These are phyloP conservation scores for Osmerus eperlanus DNA, from an alignment of 2,113 vertebrate genomes.

Conservation along the genomic window DNA sequence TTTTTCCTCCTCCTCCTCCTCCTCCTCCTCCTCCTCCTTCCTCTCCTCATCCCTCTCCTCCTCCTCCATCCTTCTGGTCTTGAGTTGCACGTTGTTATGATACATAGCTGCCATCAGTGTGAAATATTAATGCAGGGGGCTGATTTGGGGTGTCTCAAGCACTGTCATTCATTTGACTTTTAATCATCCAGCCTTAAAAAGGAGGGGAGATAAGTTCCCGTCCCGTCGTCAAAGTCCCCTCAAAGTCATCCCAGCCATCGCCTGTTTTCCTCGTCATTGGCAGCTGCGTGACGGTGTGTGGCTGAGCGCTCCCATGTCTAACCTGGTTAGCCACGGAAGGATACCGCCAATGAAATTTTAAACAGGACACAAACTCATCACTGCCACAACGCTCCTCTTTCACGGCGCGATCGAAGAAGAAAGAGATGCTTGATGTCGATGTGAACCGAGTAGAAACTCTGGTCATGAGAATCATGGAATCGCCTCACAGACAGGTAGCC, in stretches of 20 bases:
- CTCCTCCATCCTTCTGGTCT: constrained; percentile 62
- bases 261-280: constrained; percentile 65
- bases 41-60: constrained; percentile 32
- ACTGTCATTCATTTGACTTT: constrained; percentile 79
- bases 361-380: constrained; percentile 48
- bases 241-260: constrained; percentile 74
- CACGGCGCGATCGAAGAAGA: too few relatives aligned
- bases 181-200: constrained; percentile 76
- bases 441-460: too few relatives aligned
- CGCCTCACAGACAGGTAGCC: too few relatives aligned
- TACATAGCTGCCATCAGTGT: constrained; percentile 77
- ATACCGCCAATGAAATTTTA: constrained; percentile 66
- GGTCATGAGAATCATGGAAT: too few relatives aligned
- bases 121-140: constrained; percentile 78
- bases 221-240: constrained; percentile 74
- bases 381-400: neutral
- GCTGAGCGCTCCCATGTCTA: constrained; percentile 55
- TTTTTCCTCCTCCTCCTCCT: too few relatives aligned
- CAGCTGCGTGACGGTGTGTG: constrained; percentile 64
- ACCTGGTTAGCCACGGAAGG: constrained; percentile 60
- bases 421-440: too few relatives aligned
- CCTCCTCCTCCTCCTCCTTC: too few relatives aligned
- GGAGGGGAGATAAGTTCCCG: constrained; percentile 65
- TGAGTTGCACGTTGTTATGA: constrained; percentile 74
- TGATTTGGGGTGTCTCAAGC: constrained; percentile 78